Evolutionary conservation across 1,140 invertebrate genomes (phyloP).

Genomic region (Leptonema lineaticorne): DNA sequence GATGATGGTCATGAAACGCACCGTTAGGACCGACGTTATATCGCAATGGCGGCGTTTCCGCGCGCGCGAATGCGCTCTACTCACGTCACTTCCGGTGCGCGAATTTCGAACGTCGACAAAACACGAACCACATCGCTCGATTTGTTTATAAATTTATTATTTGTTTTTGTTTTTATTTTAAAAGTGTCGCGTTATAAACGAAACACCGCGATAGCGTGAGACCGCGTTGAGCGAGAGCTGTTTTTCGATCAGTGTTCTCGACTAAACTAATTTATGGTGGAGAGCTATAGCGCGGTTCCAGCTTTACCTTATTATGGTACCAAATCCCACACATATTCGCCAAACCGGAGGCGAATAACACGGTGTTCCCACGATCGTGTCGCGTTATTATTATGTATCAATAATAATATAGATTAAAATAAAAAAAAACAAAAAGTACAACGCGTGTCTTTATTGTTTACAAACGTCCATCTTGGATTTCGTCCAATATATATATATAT

Average conservation of each 20-base stretch:
- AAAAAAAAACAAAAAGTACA: no score
- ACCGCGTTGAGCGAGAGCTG: slow-evolving; percentile 5
- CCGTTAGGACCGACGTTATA: background rate
- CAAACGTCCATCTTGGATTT: background rate
- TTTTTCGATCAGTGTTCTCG: slow-evolving; percentile 34
- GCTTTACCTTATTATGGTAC: slow-evolving; percentile 43
- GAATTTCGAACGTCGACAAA: slow-evolving; percentile 2
- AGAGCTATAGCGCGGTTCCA: slow-evolving; percentile 30
- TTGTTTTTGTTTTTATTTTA: no score
- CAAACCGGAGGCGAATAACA: slow-evolving; percentile 30
- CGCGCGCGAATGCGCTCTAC: slow-evolving; percentile 10
- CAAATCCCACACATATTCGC: slow-evolving; percentile 42
- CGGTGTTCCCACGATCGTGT: slow-evolving; percentile 7
- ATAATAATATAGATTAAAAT: no score
- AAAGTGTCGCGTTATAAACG: no score
- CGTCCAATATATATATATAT: background rate
- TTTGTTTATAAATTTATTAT: no score
- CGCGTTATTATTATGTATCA: no score
- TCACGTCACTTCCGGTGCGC: no score
- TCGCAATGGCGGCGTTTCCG: background rate
- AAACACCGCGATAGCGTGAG: no score
- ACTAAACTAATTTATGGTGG: slow-evolving; percentile 41
- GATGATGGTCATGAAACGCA: background rate
- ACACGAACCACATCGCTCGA: background rate
- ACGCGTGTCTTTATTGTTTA: no score